Base-by-base conservation (phyloP, 2,888 invertebrate genomes). In the Drosophila neotestacea region DNA sequence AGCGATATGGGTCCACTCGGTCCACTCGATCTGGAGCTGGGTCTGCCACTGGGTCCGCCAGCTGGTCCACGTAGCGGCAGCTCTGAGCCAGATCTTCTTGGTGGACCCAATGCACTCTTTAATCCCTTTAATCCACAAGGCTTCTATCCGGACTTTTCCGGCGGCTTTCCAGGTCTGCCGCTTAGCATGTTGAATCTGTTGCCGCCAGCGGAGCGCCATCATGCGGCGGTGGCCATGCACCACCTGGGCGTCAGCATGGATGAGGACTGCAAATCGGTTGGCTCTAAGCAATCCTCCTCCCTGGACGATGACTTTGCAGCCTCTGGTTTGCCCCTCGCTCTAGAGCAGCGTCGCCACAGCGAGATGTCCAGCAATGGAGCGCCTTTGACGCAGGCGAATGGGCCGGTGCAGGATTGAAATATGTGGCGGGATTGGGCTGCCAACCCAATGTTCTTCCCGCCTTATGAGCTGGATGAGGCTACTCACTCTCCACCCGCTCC, bases 141-240 rank as follows among this genome's bases (percentile, higher is more conserved):
- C 71, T 97, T 97, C 93, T 97, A 96, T 92, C 96, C 96, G 7
- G 97, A 97, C 89, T 97, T 97, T 88, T 94, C 96, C 6, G 94
- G 94, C 6, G 95, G 96, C 16, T 97, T 97, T 90, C 97, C 97
- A 0, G 92, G 93, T 3, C 95, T 97, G 90, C 96, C 96, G 34
- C 94, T 97, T 34, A 96, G 95, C 91, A 97, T 97, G 97, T 94
- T 97, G 73, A 97, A 97, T 91, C 93, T 97, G 63, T 92, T 97
- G 88, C 97, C 97, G 66, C 96, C 96, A 44, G 79, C 91, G 56
- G 97, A 97, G 87, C 85, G 96, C 94, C 93, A 94, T 93, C 91
- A 95, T 93, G 92, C 93, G 73, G 91, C 90, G 89, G 94, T 93
- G 92, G 94, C 93, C 73, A 92, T 94, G 87, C 94, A 94, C 89